Evolutionary conservation across 23 tunicate genomes (phyloP), one percentile per base, ranked within the genome.

Genomic region (Trididemnum clinides): DNA sequence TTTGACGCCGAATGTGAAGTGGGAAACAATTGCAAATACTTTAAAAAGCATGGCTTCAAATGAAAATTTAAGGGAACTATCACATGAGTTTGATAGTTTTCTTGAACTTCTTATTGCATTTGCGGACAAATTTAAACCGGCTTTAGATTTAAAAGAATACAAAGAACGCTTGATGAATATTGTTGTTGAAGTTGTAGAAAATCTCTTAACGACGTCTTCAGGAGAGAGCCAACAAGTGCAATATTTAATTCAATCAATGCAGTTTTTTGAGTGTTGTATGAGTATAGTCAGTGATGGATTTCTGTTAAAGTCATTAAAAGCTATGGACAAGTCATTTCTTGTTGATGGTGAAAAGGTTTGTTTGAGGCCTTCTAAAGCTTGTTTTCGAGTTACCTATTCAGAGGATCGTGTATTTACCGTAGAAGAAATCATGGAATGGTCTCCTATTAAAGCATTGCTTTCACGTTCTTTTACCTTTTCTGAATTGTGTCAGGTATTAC

Each of bases 51-150:
- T 74, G 7, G 19, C 28, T 25, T 21, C 21, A n/a, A n/a, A n/a
- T 63, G 28, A n/a, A n/a, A n/a, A n/a, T n/a, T n/a, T 70, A 7
- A n/a, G 21, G 26, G 39, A 70, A 4, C 15, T 70, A 5, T 19
- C 57, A 74, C 5, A 18, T 2, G 18, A 23, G 10, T 44, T 39
- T 37, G 59, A 35, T 3, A 39, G 80, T 74, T 74, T 74, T 37
- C 1, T 74, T 21, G 57, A 74, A 22, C 38, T 74, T 37, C 27
- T 74, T 57, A 74, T 74, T 35, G 57, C 36, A 36, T 44, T 74
- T 22, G 80, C 57, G 2, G 57, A 74, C 5, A 39, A 44, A n/a
- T 74, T 39, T 74, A 74, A 74, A 25, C 57, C 80, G 6, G 22
- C 57, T 19, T 44, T 74, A 2, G 36, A 70, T 37, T 28, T 28